Conservation (phyloP, 2,113 vertebrate species). For the Pholis gunnellus region DNA sequence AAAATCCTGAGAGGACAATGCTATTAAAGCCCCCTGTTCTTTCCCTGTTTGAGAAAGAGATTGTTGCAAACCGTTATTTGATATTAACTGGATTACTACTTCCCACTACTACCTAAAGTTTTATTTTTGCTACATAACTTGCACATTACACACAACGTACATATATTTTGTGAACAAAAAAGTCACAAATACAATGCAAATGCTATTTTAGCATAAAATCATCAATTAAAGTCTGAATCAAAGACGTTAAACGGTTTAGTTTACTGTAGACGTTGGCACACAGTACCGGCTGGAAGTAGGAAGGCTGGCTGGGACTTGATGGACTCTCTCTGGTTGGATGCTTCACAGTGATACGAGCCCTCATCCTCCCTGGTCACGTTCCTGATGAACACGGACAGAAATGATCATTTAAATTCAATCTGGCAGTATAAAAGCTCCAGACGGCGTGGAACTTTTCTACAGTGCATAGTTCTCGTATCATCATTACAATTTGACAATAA, state of each 20-base stretch:
- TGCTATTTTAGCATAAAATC: background rate
- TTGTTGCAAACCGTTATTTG: background rate
- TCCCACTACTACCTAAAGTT: too few relatives aligned
- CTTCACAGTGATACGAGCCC: conserved; percentile 84
- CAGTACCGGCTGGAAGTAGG: conserved; percentile 80
- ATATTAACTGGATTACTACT: background rate
- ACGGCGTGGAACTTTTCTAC: background rate
- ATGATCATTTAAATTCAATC: background rate
- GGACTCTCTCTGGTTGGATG: conserved; percentile 70
- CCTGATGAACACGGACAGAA: conserved; percentile 62
- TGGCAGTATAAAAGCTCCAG: background rate
- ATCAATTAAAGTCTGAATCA: background rate
- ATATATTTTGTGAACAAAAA: too few relatives aligned
- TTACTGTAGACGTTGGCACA: background rate
- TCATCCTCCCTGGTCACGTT: conserved; percentile 80
- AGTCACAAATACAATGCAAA: background rate
- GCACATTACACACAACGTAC: background rate
- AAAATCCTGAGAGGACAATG: background rate
- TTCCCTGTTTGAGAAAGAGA: background rate
- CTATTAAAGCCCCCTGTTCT: background rate
- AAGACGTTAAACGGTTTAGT: background rate
- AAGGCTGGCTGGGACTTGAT: conserved; percentile 76
- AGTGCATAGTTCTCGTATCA: background rate
- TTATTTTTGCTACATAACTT: background rate
- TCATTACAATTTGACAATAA: conserved; percentile 16